Percentiles rank a stretch among this genome's conserved stretches.
phyloP scores from a whole-genome alignment of 2,888 invertebrate genomes.

The Brachyptera risi region DNA sequence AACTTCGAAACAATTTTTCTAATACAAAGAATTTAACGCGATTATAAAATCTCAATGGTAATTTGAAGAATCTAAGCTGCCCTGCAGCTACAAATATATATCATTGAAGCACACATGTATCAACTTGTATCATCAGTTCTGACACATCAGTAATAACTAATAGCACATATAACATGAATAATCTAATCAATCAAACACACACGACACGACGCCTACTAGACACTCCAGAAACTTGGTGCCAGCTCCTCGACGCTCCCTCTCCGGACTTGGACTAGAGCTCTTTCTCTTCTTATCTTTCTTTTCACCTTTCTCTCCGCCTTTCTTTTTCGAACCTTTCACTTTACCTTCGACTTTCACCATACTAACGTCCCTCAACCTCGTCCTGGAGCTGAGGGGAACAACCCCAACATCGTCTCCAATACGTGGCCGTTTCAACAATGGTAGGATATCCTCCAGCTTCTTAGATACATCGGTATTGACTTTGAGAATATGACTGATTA shows the following conservation, averaged over 20 bases:
- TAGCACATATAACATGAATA: too few relatives aligned
- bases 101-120: too few relatives aligned
- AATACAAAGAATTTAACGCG: not conserved
- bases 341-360: too few relatives aligned
- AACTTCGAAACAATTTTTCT: not conserved
- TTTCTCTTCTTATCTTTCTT: constrained; percentile 2
- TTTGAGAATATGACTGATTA: constrained; percentile 39
- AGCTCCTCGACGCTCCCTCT: constrained; percentile 46
- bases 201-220: constrained; percentile 50
- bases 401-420: constrained; percentile 37
- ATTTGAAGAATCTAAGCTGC: not conserved
- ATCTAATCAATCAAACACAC: constrained; percentile 50
- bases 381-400: constrained; percentile 13
- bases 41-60: constrained; percentile 1
- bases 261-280: not conserved
- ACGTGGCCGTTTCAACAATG: constrained; percentile 47
- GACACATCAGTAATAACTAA: too few relatives aligned
- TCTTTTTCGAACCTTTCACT: too few relatives aligned
- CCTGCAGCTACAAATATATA: too few relatives aligned
- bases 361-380: not conserved
- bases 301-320: not conserved
- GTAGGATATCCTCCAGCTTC: constrained; percentile 49
- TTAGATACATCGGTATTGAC: constrained; percentile 40
- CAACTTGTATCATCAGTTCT: too few relatives aligned
- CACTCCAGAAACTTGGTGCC: constrained; percentile 51